Evolutionary conservation across 1,140 invertebrate genomes (phyloP), one percentile per base, ranked within the genome.

Genomic region (Pseudomyrmex pallidus): DNA sequence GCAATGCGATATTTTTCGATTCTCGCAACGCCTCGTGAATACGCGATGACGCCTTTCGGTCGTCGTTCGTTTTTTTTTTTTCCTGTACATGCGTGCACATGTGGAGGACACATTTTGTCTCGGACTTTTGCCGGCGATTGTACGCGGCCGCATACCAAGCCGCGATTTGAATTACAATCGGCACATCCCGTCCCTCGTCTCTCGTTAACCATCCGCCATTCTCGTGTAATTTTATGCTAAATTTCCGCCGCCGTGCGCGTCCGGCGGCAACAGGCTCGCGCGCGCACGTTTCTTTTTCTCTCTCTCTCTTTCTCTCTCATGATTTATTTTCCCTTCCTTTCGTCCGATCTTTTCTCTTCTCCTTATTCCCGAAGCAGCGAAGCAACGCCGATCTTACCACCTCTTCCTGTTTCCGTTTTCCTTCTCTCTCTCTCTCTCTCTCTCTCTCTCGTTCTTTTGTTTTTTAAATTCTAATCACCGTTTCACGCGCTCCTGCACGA

Each of bases 211-310:
- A 90, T 83, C 88, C 89, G 84, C 87, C 86, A 92, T 92, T 93
- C 91, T 92, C 89, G 91, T 90, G 90, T 92, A 93, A 92, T 91
- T 92, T 92, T 91, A 90, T 90, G 86, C 90, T 91, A 91, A 91
- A 86, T 86, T 82, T 82, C 70, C 64, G 54, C 50, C 50, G 15
- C 74, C 63, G n/a, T 64, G 25, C 25, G 25, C 68, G 35, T 35
- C 15, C 62, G 62, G 3, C 46, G 50, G 13, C 22, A 15, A 9
- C 54, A 12, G 17, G 8, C 35, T n/a, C n/a, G 35, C 20, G 15
- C 46, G 13, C 54, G 25, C 63, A 64, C 22, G 57, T 70, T 78
- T 59, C 56, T 22, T 0, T 22, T 1, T 22, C 20, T 25, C 2
- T 25, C 0, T 25, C 3, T 25, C 25, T 25, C 25, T 25, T 25